phyloP scores from a whole-genome alignment of 2,113 vertebrate species.

The Pelecanoides urinatrix region DNA sequence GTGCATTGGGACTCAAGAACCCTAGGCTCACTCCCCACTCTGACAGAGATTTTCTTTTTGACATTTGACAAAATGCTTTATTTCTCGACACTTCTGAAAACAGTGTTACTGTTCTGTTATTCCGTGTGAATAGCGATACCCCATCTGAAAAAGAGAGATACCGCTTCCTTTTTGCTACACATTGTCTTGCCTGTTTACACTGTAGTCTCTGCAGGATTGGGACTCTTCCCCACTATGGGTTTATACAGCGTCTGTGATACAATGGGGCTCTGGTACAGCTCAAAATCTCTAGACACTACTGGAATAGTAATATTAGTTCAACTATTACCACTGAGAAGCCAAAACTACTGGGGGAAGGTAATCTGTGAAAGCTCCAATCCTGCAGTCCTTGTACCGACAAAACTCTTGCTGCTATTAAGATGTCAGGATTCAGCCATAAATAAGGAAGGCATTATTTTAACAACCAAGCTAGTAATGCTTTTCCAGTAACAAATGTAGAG shows the following conservation, averaged over 20 bases:
- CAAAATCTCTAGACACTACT: background rate
- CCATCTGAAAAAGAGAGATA: background rate
- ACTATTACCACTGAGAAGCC: background rate
- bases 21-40: background rate
- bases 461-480: background rate
- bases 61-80: background rate
- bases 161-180: background rate
- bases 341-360: background rate
- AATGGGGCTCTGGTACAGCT: background rate
- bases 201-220: background rate
- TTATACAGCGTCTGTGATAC: background rate
- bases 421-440: background rate
- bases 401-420: background rate
- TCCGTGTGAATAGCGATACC: background rate
- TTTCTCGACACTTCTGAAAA: background rate
- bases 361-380: background rate
- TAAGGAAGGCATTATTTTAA: background rate
- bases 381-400: accelerated
- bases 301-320: background rate
- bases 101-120: background rate
- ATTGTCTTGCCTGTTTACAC: background rate
- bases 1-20: background rate
- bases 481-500: background rate
- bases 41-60: background rate
- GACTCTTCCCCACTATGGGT: background rate